A percentile compares a stretch with the other conserved stretches of the same genome.
These are phyloP conservation scores for Lycocerus yunnanus DNA, from an alignment of 2,888 invertebrate species.

Conservation along the genomic window DNA sequence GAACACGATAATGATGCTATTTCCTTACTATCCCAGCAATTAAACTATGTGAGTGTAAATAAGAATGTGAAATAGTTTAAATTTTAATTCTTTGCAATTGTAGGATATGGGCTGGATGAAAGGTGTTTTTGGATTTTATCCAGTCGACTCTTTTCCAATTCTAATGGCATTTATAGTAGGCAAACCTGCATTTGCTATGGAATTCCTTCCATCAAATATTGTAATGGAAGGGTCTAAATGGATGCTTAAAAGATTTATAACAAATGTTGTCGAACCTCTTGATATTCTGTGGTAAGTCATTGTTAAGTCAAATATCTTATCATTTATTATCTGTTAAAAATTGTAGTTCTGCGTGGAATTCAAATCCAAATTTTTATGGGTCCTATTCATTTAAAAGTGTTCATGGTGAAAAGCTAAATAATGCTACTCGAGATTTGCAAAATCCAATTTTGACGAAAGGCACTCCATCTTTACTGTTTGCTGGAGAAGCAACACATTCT, in stretches of 20 bases:
- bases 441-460: conserved; percentile 61
- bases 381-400: conserved; percentile 70
- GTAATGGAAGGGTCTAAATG: conserved; percentile 59
- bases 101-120: conserved; percentile 63
- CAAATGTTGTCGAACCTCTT: conserved; percentile 58
- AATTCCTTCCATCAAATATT: conserved; percentile 61
- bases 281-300: conserved; percentile 44
- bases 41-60: conserved; percentile 35
- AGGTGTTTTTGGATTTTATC: conserved; percentile 70
- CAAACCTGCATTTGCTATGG: conserved; percentile 64
- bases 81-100: conserved; percentile 38
- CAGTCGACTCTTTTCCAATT: conserved; percentile 67
- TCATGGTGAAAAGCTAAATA: conserved; percentile 57
- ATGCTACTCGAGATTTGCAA: conserved; percentile 61
- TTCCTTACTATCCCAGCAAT: conserved; percentile 41
- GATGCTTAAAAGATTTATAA: conserved; percentile 61
- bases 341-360: conserved; percentile 72
- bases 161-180: conserved; percentile 75
- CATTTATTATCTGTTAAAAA: neutral
- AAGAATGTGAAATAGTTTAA: neutral
- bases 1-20: conserved; percentile 54
- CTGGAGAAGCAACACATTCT: conserved; percentile 64
- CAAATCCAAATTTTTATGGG: conserved; percentile 71
- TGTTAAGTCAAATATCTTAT: neutral
- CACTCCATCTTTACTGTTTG: conserved; percentile 62